phyloP scores from a whole-genome alignment of 2,113 vertebrate genomes.

The Toxotes chatareus region DNA sequence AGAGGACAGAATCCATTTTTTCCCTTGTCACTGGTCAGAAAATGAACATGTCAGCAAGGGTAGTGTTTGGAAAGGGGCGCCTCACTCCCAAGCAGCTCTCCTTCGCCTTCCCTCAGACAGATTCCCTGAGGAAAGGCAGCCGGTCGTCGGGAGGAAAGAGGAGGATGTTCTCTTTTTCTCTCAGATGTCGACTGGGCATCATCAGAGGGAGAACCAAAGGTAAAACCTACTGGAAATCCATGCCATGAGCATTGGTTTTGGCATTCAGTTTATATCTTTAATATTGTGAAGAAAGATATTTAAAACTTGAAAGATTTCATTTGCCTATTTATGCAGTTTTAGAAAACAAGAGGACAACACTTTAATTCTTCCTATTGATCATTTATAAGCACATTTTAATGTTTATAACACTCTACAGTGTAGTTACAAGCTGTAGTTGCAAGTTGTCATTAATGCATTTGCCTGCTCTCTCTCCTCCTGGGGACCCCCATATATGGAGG shows the following conservation, averaged over 20 bases:
- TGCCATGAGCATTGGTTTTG: neutral
- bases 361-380: neutral
- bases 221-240: constrained; percentile 39
- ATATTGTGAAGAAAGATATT: neutral
- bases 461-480: neutral
- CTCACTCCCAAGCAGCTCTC: constrained; percentile 71
- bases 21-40: constrained; percentile 37
- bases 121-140: constrained; percentile 68
- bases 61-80: constrained; percentile 72
- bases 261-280: neutral
- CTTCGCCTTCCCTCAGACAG: constrained; percentile 64
- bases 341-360: neutral
- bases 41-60: constrained; percentile 69
- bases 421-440: neutral
- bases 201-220: constrained; percentile 83
- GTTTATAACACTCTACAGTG: neutral
- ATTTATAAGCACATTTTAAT: neutral
- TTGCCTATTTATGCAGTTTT: neutral
- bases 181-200: constrained; percentile 82
- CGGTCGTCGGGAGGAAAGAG: constrained; percentile 72
- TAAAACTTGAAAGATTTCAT: neutral
- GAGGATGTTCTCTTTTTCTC: constrained; percentile 82
- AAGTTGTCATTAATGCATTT: neutral
- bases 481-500: neutral
- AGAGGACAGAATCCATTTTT: constrained; percentile 32